phyloP scores from a whole-genome alignment of 2,797 vertebrate species.

The Apogon hyalosoma region DNA sequence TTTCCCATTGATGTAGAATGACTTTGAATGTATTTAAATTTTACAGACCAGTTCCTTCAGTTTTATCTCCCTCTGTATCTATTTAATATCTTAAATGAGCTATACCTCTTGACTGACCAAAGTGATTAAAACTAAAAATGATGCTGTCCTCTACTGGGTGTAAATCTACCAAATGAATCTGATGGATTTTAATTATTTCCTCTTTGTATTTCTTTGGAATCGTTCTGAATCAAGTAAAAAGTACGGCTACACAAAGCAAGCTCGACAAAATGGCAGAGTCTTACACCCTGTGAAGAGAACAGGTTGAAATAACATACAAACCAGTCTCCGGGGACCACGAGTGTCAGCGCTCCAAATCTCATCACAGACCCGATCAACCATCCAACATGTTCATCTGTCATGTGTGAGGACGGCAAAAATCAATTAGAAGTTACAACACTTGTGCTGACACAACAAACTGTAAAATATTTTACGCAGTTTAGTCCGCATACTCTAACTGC shows the following conservation, averaged over 20 bases:
- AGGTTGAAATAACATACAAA: neutral
- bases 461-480: slow-evolving; percentile 32
- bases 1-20: no score
- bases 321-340: neutral
- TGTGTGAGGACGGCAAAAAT: neutral
- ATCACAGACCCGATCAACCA: neutral
- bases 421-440: neutral
- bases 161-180: neutral
- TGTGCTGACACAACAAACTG: slow-evolving; percentile 38
- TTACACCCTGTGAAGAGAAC: no score
- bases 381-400: neutral
- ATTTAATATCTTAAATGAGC: neutral
- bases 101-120: neutral
- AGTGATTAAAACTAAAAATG: neutral
- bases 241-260: neutral
- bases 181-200: no score
- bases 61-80: no score
- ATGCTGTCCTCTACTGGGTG: neutral
- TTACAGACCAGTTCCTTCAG: no score
- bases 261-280: no score
- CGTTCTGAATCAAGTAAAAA: neutral
- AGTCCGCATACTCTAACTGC: slow-evolving; percentile 5
- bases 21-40: no score
- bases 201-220: neutral
- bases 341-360: neutral